phyloP scores from a whole-genome alignment of 2,797 vertebrate genomes.

The Aeoliscus strigatus region DNA sequence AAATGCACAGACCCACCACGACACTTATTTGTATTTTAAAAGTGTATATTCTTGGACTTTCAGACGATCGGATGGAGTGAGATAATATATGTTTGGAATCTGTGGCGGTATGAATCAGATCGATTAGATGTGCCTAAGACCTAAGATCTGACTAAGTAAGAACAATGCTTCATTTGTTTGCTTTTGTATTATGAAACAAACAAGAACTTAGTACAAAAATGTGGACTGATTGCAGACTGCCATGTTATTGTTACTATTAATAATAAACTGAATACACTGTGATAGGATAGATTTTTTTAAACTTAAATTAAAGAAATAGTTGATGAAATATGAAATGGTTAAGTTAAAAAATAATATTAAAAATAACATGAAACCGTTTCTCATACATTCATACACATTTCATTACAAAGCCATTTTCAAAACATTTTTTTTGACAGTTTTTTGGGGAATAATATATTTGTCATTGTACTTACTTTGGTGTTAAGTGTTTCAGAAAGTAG shows the following conservation, averaged over 20 bases:
- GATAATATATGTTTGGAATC: constrained; percentile 13
- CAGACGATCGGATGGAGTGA: constrained; percentile 1
- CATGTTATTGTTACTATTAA: too few species aligned
- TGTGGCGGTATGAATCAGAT: constrained; percentile 27
- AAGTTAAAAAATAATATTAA: too few species aligned
- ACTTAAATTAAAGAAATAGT: too few species aligned
- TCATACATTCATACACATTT: too few species aligned
- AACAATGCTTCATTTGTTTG: constrained; percentile 12
- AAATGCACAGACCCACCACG: not conserved
- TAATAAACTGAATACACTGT: too few species aligned
- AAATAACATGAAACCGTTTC: too few species aligned
- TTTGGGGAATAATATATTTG: not conserved
- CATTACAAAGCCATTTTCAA: too few species aligned
- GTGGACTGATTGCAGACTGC: constrained; percentile 15
- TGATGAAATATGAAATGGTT: too few species aligned
- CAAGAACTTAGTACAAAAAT: too few species aligned
- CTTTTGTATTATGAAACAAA: too few species aligned
- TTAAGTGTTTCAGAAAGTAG: constrained; percentile 86
- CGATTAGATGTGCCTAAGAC: constrained; percentile 45
- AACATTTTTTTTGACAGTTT: not conserved
- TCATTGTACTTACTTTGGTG: constrained; percentile 70
- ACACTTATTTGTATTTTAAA: constrained; percentile 2
- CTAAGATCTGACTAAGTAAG: constrained; percentile 27
- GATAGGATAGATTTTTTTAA: too few species aligned
- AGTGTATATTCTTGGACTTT: not conserved